Evolutionary conservation across 2,797 vertebrate genomes (phyloP).

Genomic region (Parambassis ranga): DNA sequence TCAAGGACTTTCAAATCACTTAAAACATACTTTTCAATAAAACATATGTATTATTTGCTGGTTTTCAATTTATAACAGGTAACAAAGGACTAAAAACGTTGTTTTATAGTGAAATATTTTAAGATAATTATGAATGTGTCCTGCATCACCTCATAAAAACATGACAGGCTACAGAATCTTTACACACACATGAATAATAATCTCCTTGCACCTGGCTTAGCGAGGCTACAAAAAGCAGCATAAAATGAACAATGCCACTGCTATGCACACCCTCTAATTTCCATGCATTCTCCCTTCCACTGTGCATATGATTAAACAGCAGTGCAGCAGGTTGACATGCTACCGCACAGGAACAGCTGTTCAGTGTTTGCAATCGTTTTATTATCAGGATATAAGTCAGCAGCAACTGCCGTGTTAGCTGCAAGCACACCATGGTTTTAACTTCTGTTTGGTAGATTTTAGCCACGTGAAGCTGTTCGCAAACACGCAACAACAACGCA

Average conservation of each 20-base stretch:
- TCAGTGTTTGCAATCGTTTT: neutral
- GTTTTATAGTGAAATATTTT: too few species aligned
- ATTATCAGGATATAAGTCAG: neutral
- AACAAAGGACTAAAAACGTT: too few species aligned
- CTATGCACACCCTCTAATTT: neutral
- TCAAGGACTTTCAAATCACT: neutral
- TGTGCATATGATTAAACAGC: neutral
- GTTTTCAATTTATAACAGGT: too few species aligned
- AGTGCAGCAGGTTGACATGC: neutral
- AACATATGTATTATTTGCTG: too few species aligned
- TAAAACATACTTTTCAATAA: neutral
- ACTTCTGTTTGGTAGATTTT: too few species aligned
- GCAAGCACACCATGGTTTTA: too few species aligned
- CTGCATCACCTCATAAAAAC: neutral
- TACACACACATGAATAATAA: neutral
- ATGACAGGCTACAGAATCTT: neutral
- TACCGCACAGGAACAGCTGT: constrained; percentile 1
- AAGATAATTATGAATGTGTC: too few species aligned
- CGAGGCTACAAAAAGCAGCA: neutral
- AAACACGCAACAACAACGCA: too few species aligned
- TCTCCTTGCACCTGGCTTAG: neutral
- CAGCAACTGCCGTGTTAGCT: neutral
- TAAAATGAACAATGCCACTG: neutral
- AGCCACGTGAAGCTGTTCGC: too few species aligned
- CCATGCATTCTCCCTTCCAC: neutral